Evolutionary conservation across 2,797 vertebrate species (phyloP).

Genomic region (Dallia pectoralis): DNA sequence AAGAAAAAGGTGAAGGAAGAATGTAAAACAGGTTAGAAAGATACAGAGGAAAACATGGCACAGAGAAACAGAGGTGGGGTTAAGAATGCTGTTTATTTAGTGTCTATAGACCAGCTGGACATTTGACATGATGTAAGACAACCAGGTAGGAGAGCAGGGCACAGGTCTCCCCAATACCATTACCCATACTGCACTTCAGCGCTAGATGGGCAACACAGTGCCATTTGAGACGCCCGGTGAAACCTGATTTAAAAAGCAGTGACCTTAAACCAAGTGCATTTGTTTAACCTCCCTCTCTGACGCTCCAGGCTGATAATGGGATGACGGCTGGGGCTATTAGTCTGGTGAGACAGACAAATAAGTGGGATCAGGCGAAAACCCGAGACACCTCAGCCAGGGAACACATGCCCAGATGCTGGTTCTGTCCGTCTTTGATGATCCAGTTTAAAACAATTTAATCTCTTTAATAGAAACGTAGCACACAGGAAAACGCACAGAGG

Average conservation of each 20-base stretch:
- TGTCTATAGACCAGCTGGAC: conserved; percentile 67
- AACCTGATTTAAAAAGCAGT: conserved; percentile 56
- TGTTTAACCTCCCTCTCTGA: conserved; percentile 65
- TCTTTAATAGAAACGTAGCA: conserved; percentile 72
- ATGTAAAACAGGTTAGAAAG: not conserved
- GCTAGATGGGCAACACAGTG: not conserved
- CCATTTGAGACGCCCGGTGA: not conserved
- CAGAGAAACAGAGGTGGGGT: conserved; percentile 32
- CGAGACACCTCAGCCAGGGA: conserved; percentile 53
- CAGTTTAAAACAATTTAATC: conserved; percentile 76
- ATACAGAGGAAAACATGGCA: conserved; percentile 9
- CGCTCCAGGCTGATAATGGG: conserved; percentile 66
- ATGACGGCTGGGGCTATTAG: conserved; percentile 75
- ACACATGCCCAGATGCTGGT: conserved; percentile 58
- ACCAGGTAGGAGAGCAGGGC: conserved; percentile 13
- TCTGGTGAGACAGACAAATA: conserved; percentile 83
- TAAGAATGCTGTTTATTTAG: conserved; percentile 38
- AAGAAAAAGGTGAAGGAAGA: not conserved
- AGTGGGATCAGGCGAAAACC: conserved; percentile 70
- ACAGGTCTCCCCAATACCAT: not conserved
- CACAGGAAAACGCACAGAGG: not conserved
- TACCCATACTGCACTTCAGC: not conserved
- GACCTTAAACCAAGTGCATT: conserved; percentile 72
- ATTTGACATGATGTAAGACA: conserved; percentile 60
- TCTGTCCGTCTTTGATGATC: conserved; percentile 76